These are phyloP conservation scores for Gymnothorax reevesii DNA, from an alignment of 2,797 vertebrate genomes.

Conservation along the genomic window DNA sequence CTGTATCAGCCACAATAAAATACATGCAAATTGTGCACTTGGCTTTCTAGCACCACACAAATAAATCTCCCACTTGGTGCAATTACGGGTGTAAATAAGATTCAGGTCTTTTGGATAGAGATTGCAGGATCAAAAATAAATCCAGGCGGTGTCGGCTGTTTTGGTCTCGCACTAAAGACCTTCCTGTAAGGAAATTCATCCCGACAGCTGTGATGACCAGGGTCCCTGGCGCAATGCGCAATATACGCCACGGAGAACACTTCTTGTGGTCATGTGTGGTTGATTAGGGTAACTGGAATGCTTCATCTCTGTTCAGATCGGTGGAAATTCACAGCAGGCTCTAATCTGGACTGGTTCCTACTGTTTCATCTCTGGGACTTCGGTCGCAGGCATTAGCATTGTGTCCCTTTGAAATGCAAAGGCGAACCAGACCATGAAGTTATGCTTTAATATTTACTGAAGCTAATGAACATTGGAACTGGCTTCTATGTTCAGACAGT, in stretches of 20 bases:
- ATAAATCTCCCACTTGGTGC: background rate
- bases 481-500: background rate
- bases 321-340: background rate
- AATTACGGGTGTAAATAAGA: background rate
- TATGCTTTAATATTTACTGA: too few relatives aligned
- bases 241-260: background rate
- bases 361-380: background rate
- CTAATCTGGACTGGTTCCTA: slow-evolving; percentile 2
- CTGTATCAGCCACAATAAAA: background rate
- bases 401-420: background rate
- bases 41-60: background rate
- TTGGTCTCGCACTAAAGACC: background rate
- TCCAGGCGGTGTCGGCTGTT: background rate
- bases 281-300: background rate
- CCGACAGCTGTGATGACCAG: background rate
- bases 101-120: background rate
- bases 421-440: too few relatives aligned
- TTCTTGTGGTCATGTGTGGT: background rate
- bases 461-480: background rate
- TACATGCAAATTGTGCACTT: background rate
- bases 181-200: background rate
- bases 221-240: too few relatives aligned
- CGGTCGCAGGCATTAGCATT: background rate
- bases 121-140: background rate
- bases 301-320: background rate